A percentile compares a stretch with the other conserved stretches of the same genome.
phyloP scores from a whole-genome alignment of 2,797 vertebrate species.

The Rhabdophis nuchalis region DNA sequence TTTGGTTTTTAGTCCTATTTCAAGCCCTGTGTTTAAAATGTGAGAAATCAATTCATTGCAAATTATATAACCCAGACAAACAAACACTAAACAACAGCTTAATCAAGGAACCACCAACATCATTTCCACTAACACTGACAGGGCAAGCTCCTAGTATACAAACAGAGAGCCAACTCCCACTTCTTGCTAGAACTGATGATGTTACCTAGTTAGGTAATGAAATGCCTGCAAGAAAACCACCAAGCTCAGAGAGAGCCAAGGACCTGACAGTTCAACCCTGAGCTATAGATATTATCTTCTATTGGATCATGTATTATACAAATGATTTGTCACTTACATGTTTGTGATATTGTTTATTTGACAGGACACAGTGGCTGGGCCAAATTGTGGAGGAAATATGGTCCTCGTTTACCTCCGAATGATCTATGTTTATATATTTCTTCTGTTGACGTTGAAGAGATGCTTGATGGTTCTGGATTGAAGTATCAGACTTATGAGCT shows the following conservation, averaged over 20 bases:
- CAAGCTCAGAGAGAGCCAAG: background rate
- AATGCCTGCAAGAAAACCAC: background rate
- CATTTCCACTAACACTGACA: background rate
- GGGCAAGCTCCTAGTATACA: background rate
- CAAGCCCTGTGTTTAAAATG: background rate
- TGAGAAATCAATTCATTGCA: background rate
- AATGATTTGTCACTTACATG: background rate
- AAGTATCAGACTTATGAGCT: conserved; percentile 76
- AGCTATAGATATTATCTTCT: background rate
- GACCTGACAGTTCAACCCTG: background rate
- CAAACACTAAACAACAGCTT: background rate
- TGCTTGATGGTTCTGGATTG: conserved; percentile 74
- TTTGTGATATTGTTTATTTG: conserved; percentile 32
- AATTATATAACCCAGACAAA: background rate
- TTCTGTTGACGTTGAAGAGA: conserved; percentile 69
- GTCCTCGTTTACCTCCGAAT: conserved; percentile 65
- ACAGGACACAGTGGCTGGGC: conserved; percentile 82
- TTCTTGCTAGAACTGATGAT: background rate
- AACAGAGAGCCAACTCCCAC: background rate
- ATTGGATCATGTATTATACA: background rate
- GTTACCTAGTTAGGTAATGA: background rate
- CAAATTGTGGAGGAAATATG: conserved; percentile 79
- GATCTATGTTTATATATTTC: conserved; percentile 78
- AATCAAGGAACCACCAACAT: background rate
- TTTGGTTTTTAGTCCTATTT: background rate